Evolutionary conservation across 2,797 vertebrate species (phyloP).

Genomic region (Myotis vivesi): DNA sequence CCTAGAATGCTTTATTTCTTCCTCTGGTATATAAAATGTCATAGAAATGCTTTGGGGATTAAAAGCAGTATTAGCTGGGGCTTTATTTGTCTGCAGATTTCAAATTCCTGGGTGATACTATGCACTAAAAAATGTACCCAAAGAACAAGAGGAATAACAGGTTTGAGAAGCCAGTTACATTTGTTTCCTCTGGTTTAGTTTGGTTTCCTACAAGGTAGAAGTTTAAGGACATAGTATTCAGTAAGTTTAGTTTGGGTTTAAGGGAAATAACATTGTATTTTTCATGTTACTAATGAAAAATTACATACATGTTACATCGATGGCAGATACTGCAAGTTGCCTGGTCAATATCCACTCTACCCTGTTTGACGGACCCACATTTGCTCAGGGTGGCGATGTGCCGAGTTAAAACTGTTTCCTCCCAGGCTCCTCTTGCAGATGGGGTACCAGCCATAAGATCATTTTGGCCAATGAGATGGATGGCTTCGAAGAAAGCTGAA

Average conservation of each 20-base stretch:
- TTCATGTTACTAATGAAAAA: background rate
- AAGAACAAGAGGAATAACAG: constrained; percentile 25
- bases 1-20: background rate
- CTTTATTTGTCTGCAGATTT: constrained; percentile 43
- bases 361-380: background rate
- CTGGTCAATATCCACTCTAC: background rate
- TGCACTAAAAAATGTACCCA: background rate
- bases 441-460: background rate
- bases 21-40: background rate
- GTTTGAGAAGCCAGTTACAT: constrained; percentile 19
- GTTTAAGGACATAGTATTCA: background rate
- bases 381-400: background rate
- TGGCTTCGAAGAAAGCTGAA: background rate
- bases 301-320: background rate
- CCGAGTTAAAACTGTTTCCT: background rate
- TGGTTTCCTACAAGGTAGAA: background rate
- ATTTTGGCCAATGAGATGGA: background rate
- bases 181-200: background rate
- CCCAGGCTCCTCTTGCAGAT: background rate
- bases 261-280: background rate
- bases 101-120: constrained; percentile 22
- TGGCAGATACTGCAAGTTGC: background rate
- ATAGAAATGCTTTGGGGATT: constrained; percentile 14
- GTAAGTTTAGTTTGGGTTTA: constrained; percentile 21
- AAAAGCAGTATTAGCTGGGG: background rate